These are phyloP conservation scores for Charina bottae DNA, from an alignment of 2,113 vertebrate genomes.

Conservation along the genomic window DNA sequence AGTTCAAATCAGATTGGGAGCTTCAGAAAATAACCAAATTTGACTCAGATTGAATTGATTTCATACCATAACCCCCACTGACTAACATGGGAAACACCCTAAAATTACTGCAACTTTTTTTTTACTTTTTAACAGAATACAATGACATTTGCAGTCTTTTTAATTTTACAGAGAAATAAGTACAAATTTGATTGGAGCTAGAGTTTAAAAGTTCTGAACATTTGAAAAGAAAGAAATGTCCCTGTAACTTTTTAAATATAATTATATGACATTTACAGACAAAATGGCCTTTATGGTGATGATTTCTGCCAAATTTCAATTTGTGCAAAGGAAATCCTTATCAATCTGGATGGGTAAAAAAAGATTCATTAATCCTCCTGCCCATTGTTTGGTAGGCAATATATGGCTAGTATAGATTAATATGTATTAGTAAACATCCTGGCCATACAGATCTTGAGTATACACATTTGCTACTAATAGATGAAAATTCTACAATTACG, in stretches of 20 bases:
- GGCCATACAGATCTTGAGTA: too few relatives aligned
- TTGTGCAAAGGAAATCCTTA: background rate
- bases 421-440: too few relatives aligned
- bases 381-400: background rate
- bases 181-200: background rate
- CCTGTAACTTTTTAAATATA: background rate
- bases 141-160: background rate
- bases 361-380: background rate
- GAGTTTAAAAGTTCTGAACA: background rate
- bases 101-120: background rate
- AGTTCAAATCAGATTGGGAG: background rate
- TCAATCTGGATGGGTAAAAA: background rate
- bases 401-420: background rate
- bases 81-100: background rate
- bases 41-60: background rate
- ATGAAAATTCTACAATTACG: too few relatives aligned
- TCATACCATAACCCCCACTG: background rate
- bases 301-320: background rate
- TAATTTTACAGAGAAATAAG: background rate
- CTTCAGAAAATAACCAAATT: background rate
- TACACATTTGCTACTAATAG: too few relatives aligned
- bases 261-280: background rate
- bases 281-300: background rate
- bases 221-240: background rate
- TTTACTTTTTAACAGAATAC: background rate